Evolutionary conservation across 2,888 invertebrate genomes (phyloP), one percentile per base, ranked within the genome.

Genomic region (Leptopilina myrica): DNA sequence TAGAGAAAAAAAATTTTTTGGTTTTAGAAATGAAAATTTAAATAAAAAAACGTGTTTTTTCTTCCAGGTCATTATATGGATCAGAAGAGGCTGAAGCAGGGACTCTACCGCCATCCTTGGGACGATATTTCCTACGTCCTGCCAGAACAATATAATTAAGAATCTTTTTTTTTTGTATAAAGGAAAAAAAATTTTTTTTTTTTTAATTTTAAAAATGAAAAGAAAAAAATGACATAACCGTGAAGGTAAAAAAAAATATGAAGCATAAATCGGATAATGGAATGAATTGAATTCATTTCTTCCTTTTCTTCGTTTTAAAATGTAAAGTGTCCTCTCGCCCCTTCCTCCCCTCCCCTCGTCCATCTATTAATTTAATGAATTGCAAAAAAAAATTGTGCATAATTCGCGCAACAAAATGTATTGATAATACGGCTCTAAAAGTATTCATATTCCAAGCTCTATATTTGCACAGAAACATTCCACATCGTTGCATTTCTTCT

Each of bases 71-170:
- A 99, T 91, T 99, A 96, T 92, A 95, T 99, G 94, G 99, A 99
- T 93, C 99, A 99, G 93, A 98, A 98, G 93, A 94, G 99, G 84
- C 94, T 99, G 93, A 99, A 99, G 91, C 99, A 99, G 93, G 99
- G 99, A 8, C 94, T 99, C 5, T 99, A 99, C 93, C 96, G 99
- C 87, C 99, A 99, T 93, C 99, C 99, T 0, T 99, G 99, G 99
- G 99, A 99, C 91, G 99, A 99, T 92, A 99, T 99, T 93, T 96
- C 96, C 0, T 97, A 97, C 90, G 95, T 97, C 82, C 93, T 97
- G 89, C 96, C 97, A 6, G 96, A 97, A 87, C 94, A 95, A 89
- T 95, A 94, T 90, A 93, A 93, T 85, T 93, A 88, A 87, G 79
- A 49, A 75, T 78, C 79, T 49, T 49, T 49, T 49, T 49, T 49